These are phyloP conservation scores for Agrypnus murinus DNA, from an alignment of 2,888 invertebrate species.

Conservation along the genomic window DNA sequence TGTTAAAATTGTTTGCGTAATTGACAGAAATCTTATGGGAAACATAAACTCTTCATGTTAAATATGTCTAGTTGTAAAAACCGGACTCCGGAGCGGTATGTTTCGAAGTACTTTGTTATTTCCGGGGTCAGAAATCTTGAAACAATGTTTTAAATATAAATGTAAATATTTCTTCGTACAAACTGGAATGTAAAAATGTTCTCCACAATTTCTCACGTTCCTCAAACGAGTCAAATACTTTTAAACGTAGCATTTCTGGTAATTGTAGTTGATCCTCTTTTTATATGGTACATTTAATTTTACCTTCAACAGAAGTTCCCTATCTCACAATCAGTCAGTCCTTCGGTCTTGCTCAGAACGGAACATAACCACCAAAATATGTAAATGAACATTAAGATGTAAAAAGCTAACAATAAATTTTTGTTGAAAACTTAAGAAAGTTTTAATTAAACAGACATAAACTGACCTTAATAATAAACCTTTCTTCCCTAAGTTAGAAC, in stretches of 20 bases:
- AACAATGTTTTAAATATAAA: constrained; percentile 35
- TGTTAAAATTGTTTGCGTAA: constrained; percentile 29
- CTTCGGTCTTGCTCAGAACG: neutral
- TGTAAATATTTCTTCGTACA: constrained; percentile 24
- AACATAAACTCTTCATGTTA: constrained; percentile 27
- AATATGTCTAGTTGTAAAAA: constrained; percentile 34
- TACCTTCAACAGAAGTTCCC: too few relatives aligned
- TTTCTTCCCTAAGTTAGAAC: too few relatives aligned
- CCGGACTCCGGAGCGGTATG: constrained; percentile 33
- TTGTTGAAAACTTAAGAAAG: too few relatives aligned
- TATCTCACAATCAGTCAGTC: too few relatives aligned
- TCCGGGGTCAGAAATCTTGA: constrained; percentile 45
- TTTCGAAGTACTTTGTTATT: constrained; percentile 32
- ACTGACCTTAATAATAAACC: too few relatives aligned
- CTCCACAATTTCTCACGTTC: constrained; percentile 29
- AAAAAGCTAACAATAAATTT: too few relatives aligned
- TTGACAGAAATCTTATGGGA: constrained; percentile 27
- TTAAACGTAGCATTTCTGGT: constrained; percentile 4
- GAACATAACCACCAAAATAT: neutral
- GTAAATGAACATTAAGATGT: too few relatives aligned
- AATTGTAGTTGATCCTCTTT: constrained; percentile 6
- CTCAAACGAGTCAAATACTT: constrained; percentile 26
- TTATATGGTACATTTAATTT: neutral
- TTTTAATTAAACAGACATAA: too few relatives aligned
- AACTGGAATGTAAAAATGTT: constrained; percentile 19